Base-by-base conservation (phyloP, 2,888 invertebrate species). In the Latheticus oryzae region DNA sequence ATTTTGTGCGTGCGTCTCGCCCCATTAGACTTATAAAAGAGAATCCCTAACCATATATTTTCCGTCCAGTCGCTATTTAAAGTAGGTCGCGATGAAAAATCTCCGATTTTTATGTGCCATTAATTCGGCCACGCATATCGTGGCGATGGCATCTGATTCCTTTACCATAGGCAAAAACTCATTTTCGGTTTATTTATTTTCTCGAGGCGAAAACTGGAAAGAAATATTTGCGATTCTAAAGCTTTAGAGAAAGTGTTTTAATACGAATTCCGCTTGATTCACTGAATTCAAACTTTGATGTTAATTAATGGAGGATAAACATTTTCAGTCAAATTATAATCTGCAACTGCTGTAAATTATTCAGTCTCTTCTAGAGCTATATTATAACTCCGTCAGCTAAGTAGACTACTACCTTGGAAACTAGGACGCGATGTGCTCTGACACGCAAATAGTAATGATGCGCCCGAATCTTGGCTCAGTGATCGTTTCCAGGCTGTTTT, bases 141-240 rank as follows among this genome's bases (percentile, higher is more conserved):
- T 47, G 45, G 37, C 37, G 12, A 50, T 50, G 37, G 50, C 26
- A 35, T 48, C 26, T 35, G 35, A 33, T 48, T 48, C 12, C 33
- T 35, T 9, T 15, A 5, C 13, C 35, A 12, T 45, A 9, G 45
- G n/a, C 13, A 37, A 35, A 48, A 48, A 48, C 37, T 37, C 50
- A 50, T 26, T 48, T 23, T 35, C 17, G 50, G 35, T 13, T 50
- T 50, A 37, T 37, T 50, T 50, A 50, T 50, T 50, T n/a, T 37
- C 5, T 11, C 16, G 19, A 13, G 3, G 45, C 45, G 8, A 17
- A 19, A 4, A 8, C 32, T 19, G 45, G 32, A 30, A 19, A 45
- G 32, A 47, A 47, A 47, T 47, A 47, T 47, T 17, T 21, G 23
- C 32, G n/a, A 47, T 47, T 47, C 45, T 33, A 21, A 33, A 12